phyloP scores from a whole-genome alignment of 2,113 vertebrate species.

The Lasiurus cinereus region DNA sequence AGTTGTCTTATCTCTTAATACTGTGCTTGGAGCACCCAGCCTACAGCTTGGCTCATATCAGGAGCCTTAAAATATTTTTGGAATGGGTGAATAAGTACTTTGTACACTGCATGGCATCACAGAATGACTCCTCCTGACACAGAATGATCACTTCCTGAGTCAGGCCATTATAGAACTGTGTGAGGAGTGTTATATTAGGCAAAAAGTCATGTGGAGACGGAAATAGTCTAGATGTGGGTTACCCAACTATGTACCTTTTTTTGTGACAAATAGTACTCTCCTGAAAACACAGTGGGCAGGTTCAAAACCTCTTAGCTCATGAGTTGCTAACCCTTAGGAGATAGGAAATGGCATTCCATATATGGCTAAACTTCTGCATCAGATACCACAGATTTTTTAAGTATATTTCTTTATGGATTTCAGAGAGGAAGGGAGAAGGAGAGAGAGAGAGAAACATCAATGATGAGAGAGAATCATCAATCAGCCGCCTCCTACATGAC shows the following conservation, averaged over 20 bases:
- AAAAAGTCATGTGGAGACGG: not conserved
- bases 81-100: not conserved
- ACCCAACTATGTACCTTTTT: slow-evolving; percentile 44
- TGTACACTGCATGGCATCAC: not conserved
- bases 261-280: slow-evolving; percentile 46
- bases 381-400: not conserved
- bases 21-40: not conserved
- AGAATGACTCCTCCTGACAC: not conserved
- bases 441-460: too few species aligned
- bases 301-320: slow-evolving; percentile 35
- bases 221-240: slow-evolving; percentile 46
- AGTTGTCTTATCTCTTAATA: not conserved
- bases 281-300: slow-evolving; percentile 48
- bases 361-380: slow-evolving; percentile 59
- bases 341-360: slow-evolving; percentile 51
- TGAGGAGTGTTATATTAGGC: not conserved
- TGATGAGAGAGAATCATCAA: too few species aligned
- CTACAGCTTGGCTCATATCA: not conserved
- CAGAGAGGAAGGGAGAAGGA: too few species aligned
- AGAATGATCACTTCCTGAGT: not conserved
- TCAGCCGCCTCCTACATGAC: too few species aligned
- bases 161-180: slow-evolving; percentile 46
- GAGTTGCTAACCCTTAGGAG: slow-evolving; percentile 64
- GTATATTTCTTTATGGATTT: too few species aligned
- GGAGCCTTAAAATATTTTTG: not conserved